Evolutionary conservation across 2,797 vertebrate genomes (phyloP).

Genomic region (Pelobates cultripes): DNA sequence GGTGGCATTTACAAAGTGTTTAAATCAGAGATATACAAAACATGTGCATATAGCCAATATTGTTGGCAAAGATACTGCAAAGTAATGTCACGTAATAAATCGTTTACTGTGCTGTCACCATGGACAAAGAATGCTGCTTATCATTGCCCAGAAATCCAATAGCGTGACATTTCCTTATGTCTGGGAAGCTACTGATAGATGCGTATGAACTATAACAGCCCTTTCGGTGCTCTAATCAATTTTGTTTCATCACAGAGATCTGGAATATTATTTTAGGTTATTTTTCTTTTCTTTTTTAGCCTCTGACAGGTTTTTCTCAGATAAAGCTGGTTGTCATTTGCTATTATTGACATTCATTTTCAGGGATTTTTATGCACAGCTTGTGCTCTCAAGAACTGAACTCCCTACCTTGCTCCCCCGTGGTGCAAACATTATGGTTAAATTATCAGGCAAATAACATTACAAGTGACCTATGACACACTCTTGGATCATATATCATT

Average conservation of each 20-base stretch:
- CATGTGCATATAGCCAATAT: not conserved
- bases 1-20: not conserved
- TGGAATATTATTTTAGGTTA: not conserved
- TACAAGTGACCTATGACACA: not conserved
- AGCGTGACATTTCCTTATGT: constrained; percentile 42
- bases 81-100: constrained; percentile 18
- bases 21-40: not conserved
- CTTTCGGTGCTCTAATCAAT: constrained; percentile 26
- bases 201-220: constrained; percentile 19
- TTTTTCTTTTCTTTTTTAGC: not conserved
- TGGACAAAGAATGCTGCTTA: constrained; percentile 31
- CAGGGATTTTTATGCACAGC: not conserved
- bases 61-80: not conserved
- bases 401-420: not conserved
- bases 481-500: not conserved
- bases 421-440: not conserved
- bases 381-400: not conserved
- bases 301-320: not conserved
- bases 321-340: not conserved
- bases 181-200: constrained; percentile 21
- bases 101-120: not conserved
- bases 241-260: not conserved
- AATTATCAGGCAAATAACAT: constrained; percentile 1
- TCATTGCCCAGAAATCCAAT: constrained; percentile 39
- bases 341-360: not conserved